phyloP scores from a whole-genome alignment of 2,113 vertebrate genomes.

The Egretta garzetta region DNA sequence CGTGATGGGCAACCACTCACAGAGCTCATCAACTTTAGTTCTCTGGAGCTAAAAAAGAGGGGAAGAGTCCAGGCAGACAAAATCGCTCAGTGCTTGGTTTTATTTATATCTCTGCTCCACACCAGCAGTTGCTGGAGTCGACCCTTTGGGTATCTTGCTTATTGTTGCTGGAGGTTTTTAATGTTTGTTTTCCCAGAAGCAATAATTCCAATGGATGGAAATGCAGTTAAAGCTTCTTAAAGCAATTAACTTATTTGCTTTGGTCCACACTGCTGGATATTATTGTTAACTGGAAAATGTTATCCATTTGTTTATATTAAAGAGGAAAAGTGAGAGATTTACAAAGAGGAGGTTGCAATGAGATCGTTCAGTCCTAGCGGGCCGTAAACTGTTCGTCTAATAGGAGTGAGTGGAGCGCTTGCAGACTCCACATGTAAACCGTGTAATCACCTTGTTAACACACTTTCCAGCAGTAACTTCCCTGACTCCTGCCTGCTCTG shows the following conservation, averaged over 20 bases:
- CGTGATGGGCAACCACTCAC: not conserved
- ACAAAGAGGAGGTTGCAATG: not conserved
- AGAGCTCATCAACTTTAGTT: not conserved
- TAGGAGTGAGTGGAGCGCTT: not conserved
- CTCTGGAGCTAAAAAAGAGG: not conserved
- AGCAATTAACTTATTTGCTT: constrained; percentile 14
- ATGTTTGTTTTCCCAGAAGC: not conserved
- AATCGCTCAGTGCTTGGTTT: not conserved
- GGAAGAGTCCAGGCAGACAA: not conserved
- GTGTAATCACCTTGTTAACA: not conserved
- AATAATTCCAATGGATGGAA: not conserved
- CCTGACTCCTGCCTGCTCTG: constrained; percentile 13
- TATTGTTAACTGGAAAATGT: not conserved
- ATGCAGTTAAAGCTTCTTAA: not conserved
- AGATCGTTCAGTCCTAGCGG: not conserved
- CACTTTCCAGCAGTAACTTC: not conserved
- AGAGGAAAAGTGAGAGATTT: not conserved
- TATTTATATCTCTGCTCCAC: not conserved
- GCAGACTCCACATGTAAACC: not conserved
- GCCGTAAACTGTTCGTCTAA: not conserved
- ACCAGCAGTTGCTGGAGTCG: not conserved
- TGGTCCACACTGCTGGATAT: not conserved
- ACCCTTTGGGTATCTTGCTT: not conserved
- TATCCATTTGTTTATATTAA: not conserved
- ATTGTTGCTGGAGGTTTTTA: not conserved